Base-by-base conservation (phyloP, 1,140 invertebrate genomes). In the Drosophila jambulina region DNA sequence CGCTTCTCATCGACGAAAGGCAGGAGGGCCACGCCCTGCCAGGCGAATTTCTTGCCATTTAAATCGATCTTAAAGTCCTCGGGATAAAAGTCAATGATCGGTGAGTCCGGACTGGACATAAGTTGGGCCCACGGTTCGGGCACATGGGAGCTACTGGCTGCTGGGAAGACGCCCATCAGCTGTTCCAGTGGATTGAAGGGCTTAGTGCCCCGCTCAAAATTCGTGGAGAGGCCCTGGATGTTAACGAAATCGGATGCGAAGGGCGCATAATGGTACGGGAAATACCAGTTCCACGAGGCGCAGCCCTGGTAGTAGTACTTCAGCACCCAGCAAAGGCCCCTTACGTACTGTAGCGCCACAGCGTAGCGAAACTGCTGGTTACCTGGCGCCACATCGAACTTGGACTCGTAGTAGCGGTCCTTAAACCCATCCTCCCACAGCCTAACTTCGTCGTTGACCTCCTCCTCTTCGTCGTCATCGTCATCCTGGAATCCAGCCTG, bases 271-370 rank as follows among this genome's bases (percentile, higher is more conserved):
- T 99, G 99, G 93, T 99, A 99, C 0, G 99, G 99, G 93, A 98
- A 99, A 94, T 99, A 99, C 99, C 99, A 99, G 93, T 99, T 98
- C 99, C 99, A 99, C 4, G 98, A 99, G 23, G 98, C 97, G 94
- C 99, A 99, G 46, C 99, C 99, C 95, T 99, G 99, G 94, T 99
- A 99, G 93, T 99, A 99, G 94, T 99, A 99, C 65, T 96, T 95
- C 17, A 99, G 94, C 9, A 99, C 99, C 99, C 99, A 99, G 93
- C 98, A 99, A 12, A 99, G 94, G 0, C 99, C 99, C 48, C 96
- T 94, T 1, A 99, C 98, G 94, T 99, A 99, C 93, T 99, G 97
- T 57, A 97, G 94, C 9, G 97, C 98, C 10, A 99, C 98, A 82
- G 96, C 96, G 84, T 97, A 96, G 93, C 98, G 95, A 93, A 99